Evolutionary conservation across 2,888 invertebrate species (phyloP), one percentile per base, ranked within the genome.

Genomic region (Stegana nigrithorax): DNA sequence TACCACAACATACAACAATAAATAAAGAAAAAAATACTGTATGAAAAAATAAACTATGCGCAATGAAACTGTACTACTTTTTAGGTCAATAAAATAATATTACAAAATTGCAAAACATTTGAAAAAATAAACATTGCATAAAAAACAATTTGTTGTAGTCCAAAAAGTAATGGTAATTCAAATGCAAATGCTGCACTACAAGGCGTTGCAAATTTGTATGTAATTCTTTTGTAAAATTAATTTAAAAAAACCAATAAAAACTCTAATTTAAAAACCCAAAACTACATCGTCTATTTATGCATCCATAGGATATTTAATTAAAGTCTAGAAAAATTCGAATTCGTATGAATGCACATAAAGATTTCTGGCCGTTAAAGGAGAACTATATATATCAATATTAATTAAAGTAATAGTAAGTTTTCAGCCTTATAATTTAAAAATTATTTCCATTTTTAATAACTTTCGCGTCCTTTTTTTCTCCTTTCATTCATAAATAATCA

Each of bases 41-140:
- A 14, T 25, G 50, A 25, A 26, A 27, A 12, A 23, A 45, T 10
- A 45, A 51, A 17, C 51, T 51, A 51, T 57, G 29, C 47, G 57
- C 39, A 47, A 56, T 8, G 12, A 45, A 66, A 65, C 70, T 73
- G 69, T 73, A 74, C 66, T 73, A 73, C 73, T 71, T 75, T 75
- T 75, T 73, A 75, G 75, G 68, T 60, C 70, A 75, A 66, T 70
- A 67, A 68, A 71, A 44, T 67, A 78, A 78, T 69, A 73, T n/a
- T n/a, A n/a, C n/a, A n/a, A n/a, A 65, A 69, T 51, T 72, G 69
- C 62, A 74, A 59, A 61, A 17, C 23, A 42, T 21, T 21, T 25
- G 23, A 57, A 19, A 14, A 29, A 25, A 60, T 32, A 17, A 58
- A 59, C 29, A 8, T 17, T 55, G 42, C 21, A 55, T 32, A 26